Base-by-base conservation (phyloP, 2,797 vertebrate genomes). In the Rhadinocentrus ornatus region DNA sequence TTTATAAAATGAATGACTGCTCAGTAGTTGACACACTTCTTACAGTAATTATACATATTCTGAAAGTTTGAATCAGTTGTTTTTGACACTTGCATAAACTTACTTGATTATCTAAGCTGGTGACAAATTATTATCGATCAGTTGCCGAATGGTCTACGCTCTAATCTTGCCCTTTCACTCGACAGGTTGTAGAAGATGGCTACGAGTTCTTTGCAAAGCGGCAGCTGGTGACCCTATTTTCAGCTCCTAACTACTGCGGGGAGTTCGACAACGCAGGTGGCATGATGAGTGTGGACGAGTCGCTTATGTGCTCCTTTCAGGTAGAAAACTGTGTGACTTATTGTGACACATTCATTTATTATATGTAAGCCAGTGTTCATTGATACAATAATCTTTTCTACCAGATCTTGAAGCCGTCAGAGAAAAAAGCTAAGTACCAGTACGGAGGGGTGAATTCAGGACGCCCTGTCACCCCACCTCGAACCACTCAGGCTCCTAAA, bases 261-360 rank as follows among this genome's bases (percentile, higher is more conserved):
- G 97, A 98, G 83, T 98, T 98, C 87, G 96, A 98, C 92, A 98
- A 98, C 69, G 97, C 97, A 37, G 97, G 97, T 3, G 97, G 96
- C 80, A 97, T 97, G 96, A 98, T 98, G 97, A 98, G 96, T 27
- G 97, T 98, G 88, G 97, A 98, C 78, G 97, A 98, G 91, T 97
- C 96, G 48, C 93, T 98, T 71, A 97, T 98, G 96, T 98, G 97
- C 89, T 97, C 96, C 55, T 98, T 98, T 88, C 97, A 98, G 97
- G 97, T 98, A 66, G 27, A 48, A 12, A 31, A 50, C n/a, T 12
- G 0, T 3, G n/a, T 34, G 24, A 34, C 16, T 60, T 56, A 6
- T 31, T 15, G 4, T 2, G 0, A 10, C 12, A 54, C 31, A 20
- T 35, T 2, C 46, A 48, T n/a, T 46, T 31, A 55, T 3, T 41